A percentile compares a stretch with the other conserved stretches of the same genome.
Conservation (phyloP, 2,888 invertebrate species). For the Stratiomys singularior region DNA sequence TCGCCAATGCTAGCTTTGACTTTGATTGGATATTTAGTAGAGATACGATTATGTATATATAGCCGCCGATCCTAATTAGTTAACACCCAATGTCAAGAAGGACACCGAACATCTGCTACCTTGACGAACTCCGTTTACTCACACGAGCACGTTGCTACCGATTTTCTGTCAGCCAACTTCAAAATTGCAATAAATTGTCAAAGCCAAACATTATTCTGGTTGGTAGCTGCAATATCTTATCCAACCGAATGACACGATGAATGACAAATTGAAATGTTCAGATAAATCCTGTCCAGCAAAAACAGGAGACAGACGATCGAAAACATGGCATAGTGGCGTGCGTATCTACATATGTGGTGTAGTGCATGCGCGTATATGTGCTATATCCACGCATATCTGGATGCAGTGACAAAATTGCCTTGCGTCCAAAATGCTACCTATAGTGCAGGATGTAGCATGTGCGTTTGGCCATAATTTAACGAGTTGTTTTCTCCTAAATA, state of each 20-base stretch:
- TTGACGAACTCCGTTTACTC: neutral
- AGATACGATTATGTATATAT: too few relatives aligned
- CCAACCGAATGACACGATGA: constrained; percentile 38
- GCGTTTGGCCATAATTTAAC: constrained; percentile 34
- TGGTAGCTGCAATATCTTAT: constrained; percentile 32
- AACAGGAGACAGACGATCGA: constrained; percentile 20
- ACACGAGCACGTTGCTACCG: constrained; percentile 26
- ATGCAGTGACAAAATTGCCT: neutral
- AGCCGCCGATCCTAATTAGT: too few relatives aligned
- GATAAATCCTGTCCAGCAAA: constrained; percentile 32
- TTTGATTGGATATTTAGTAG: too few relatives aligned
- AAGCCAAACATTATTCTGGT: constrained; percentile 22
- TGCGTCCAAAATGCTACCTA: neutral
- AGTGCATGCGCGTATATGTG: neutral
- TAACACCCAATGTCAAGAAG: neutral
- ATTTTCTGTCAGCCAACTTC: constrained; percentile 35
- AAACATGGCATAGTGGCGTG: neutral
- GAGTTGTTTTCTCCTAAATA: constrained; percentile 41
- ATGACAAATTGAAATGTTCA: constrained; percentile 43
- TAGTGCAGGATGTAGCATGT: neutral
- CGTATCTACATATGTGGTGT: too few relatives aligned
- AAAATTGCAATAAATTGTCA: constrained; percentile 30
- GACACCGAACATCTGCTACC: constrained; percentile 26
- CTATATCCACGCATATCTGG: neutral
- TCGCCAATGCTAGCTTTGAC: too few relatives aligned